Evolutionary conservation across 2,797 vertebrate species (phyloP).

Genomic region (Crypturellus tataupa): DNA sequence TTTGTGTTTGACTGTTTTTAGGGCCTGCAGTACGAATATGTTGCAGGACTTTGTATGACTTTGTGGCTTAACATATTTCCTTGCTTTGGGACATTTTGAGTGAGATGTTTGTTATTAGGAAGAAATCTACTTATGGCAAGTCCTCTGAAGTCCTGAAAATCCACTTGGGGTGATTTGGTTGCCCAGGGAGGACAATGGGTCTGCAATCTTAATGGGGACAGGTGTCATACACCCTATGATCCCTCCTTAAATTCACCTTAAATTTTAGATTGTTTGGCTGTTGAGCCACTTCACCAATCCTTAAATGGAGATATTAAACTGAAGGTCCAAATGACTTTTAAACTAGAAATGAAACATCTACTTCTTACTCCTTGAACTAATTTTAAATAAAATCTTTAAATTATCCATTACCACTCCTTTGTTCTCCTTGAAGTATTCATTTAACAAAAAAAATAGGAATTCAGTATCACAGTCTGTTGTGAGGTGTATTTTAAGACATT

Average conservation of each 20-base stretch:
- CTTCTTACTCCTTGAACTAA: neutral
- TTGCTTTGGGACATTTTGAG: neutral
- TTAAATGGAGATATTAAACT: neutral
- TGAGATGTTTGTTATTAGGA: neutral
- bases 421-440: neutral
- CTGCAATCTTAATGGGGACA: neutral
- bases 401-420: neutral
- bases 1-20: neutral
- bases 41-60: neutral
- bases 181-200: neutral
- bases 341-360: neutral
- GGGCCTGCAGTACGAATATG: neutral
- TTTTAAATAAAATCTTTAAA: neutral
- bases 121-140: neutral
- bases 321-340: neutral
- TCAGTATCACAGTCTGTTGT: neutral
- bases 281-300: neutral
- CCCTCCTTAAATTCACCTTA: neutral
- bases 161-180: neutral
- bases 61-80: neutral
- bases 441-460: slow-evolving; percentile 22
- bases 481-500: neutral
- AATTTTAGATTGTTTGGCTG: neutral
- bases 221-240: neutral
- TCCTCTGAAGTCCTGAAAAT: neutral